phyloP scores from a whole-genome alignment of 2,797 vertebrate species.

The Nyctalus aviator region DNA sequence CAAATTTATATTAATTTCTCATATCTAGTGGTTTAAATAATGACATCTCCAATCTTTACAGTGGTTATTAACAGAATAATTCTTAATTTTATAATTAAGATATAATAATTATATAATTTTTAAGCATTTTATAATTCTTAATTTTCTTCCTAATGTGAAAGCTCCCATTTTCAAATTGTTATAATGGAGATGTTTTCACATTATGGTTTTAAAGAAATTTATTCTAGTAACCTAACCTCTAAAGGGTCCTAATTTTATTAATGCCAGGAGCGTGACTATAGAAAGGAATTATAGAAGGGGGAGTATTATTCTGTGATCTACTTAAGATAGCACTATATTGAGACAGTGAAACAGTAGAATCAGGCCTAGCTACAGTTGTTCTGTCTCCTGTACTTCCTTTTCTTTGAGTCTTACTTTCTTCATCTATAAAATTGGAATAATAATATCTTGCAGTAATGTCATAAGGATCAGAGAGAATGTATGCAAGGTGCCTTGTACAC shows the following conservation, averaged over 20 bases:
- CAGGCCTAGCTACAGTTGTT: background rate
- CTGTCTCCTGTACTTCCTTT: background rate
- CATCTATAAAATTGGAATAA: background rate
- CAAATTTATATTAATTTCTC: slow-evolving; percentile 27
- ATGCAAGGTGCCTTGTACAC: background rate
- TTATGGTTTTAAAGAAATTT: slow-evolving; percentile 57
- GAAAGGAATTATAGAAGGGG: background rate
- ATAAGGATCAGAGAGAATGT: background rate
- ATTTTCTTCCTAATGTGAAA: background rate
- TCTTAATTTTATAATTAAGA: no score
- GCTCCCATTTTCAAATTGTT: slow-evolving; percentile 17
- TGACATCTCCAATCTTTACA: background rate
- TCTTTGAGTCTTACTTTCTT: slow-evolving; percentile 14
- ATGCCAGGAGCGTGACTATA: background rate
- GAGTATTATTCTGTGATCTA: background rate
- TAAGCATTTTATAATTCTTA: slow-evolving; percentile 28
- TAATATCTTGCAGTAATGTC: background rate
- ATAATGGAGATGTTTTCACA: slow-evolving; percentile 19
- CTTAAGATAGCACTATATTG: background rate
- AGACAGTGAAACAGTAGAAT: background rate
- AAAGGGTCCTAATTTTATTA: slow-evolving; percentile 13
- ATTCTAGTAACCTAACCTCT: slow-evolving; percentile 44
- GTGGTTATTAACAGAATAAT: background rate
- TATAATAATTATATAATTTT: no score
- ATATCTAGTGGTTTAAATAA: slow-evolving; percentile 27